A percentile compares a stretch with the other conserved stretches of the same genome.
Evolutionary conservation across 2,888 invertebrate species (phyloP).

Genomic region (Bugula neritina): DNA sequence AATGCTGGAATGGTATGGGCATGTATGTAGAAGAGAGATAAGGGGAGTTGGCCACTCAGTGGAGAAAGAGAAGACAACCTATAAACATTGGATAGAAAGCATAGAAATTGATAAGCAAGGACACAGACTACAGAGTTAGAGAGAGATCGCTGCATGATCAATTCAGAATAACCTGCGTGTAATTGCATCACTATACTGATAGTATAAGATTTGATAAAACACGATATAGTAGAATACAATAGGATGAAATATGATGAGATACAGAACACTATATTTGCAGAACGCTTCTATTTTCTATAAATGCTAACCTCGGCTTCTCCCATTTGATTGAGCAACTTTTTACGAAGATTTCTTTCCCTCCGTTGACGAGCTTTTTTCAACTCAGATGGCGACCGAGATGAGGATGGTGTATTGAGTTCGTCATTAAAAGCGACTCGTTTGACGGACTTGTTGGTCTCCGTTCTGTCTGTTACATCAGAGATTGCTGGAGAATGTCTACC

Average conservation of each 20-base stretch:
- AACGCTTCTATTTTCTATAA: too few relatives aligned
- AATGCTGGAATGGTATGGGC: too few relatives aligned
- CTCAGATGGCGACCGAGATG: background rate
- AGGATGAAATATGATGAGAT: background rate
- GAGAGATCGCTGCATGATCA: too few relatives aligned
- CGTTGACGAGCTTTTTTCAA: background rate
- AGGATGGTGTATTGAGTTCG: background rate
- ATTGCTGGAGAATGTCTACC: constrained; percentile 3
- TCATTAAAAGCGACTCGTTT: constrained; percentile 15
- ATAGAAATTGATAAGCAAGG: background rate
- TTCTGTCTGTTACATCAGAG: background rate
- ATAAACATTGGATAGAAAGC: background rate
- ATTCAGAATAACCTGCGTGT: too few relatives aligned
- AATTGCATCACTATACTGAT: too few relatives aligned
- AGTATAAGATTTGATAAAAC: too few relatives aligned
- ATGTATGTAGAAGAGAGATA: too few relatives aligned
- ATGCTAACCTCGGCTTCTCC: constrained; percentile 21
- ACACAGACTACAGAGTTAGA: too few relatives aligned
- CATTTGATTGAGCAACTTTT: background rate
- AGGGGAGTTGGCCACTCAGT: too few relatives aligned
- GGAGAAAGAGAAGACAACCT: background rate
- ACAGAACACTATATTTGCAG: too few relatives aligned
- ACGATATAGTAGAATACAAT: background rate
- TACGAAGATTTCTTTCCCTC: background rate
- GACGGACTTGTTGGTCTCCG: constrained; percentile 11